Conservation (phyloP, 1,140 invertebrate species). For the Pristionchus pacificus region DNA sequence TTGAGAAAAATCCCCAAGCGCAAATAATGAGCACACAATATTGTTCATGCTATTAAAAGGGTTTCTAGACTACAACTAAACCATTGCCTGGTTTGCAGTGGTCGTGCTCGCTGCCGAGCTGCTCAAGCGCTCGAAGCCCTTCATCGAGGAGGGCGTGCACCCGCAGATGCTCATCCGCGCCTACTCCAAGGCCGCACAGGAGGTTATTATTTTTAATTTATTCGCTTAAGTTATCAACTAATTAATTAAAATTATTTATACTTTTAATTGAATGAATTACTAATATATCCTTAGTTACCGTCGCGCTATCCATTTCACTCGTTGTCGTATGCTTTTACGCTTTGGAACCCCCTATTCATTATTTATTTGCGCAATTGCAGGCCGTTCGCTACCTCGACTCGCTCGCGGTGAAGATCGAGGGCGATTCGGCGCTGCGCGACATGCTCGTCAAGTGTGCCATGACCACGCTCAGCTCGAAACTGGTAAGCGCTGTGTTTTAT, state of each 20-base stretch:
- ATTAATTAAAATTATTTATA: slow-evolving; percentile 14
- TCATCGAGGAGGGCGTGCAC: slow-evolving; percentile 94
- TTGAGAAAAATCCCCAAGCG: no score
- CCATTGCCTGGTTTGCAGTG: slow-evolving; percentile 75
- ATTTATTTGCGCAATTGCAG: slow-evolving; percentile 47
- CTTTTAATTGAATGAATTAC: slow-evolving; percentile 6
- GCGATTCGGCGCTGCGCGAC: slow-evolving; percentile 67
- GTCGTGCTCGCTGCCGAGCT: slow-evolving; percentile 91
- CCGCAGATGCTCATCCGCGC: slow-evolving; percentile 84
- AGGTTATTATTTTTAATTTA: slow-evolving; percentile 60
- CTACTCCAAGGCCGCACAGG: slow-evolving; percentile 73
- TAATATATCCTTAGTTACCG: not conserved
- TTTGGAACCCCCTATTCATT: no score
- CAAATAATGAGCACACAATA: no score
- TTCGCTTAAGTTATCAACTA: slow-evolving; percentile 16
- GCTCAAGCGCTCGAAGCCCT: slow-evolving; percentile 87
- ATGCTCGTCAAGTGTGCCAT: slow-evolving; percentile 88
- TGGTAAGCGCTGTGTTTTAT: slow-evolving; percentile 34
- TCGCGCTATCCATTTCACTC: no score
- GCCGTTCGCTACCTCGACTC: slow-evolving; percentile 79
- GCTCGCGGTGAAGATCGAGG: slow-evolving; percentile 72
- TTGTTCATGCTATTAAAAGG: no score
- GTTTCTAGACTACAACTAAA: no score
- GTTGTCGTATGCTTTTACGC: no score
- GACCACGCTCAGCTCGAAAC: slow-evolving; percentile 72